phyloP scores from a whole-genome alignment of 1,140 invertebrate species.

The Druon quercuslanigerum region DNA sequence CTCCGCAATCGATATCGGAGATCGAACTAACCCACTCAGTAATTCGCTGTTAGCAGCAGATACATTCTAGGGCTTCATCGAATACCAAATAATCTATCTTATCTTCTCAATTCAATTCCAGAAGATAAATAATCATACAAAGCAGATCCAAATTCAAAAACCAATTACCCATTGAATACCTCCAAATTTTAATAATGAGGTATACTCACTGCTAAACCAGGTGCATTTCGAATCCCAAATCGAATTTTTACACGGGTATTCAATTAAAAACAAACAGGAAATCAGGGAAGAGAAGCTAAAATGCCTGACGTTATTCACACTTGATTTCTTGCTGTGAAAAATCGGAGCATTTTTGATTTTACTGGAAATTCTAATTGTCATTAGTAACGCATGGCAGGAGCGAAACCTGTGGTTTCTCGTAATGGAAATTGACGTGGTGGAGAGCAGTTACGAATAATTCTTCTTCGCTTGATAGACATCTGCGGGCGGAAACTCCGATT shows the following conservation, averaged over 20 bases:
- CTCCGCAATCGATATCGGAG: conserved; percentile 15
- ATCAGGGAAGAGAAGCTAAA: neutral
- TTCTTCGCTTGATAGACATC: conserved; percentile 59
- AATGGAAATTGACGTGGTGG: conserved; percentile 58
- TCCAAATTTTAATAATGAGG: too few species aligned
- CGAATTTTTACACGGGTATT: neutral
- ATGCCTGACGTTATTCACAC: too few species aligned
- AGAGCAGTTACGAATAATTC: conserved; percentile 59
- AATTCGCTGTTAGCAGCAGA: conserved; percentile 16
- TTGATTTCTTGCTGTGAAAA: neutral
- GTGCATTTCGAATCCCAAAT: too few species aligned
- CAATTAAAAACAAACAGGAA: neutral
- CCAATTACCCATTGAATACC: too few species aligned
- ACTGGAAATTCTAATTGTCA: neutral
- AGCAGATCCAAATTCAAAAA: too few species aligned
- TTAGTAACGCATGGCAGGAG: conserved; percentile 14
- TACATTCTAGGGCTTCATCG: conserved; percentile 11
- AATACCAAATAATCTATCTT: conserved; percentile 1
- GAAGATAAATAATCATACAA: neutral
- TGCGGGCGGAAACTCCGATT: conserved; percentile 54
- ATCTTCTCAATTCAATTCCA: conserved; percentile 7
- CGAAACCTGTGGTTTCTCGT: conserved; percentile 47
- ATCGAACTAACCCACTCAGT: conserved; percentile 25
- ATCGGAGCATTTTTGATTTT: neutral
- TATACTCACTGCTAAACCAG: neutral